These are phyloP conservation scores for Rhodinocichla rosea DNA, from an alignment of 2,113 vertebrate genomes.

Conservation along the genomic window DNA sequence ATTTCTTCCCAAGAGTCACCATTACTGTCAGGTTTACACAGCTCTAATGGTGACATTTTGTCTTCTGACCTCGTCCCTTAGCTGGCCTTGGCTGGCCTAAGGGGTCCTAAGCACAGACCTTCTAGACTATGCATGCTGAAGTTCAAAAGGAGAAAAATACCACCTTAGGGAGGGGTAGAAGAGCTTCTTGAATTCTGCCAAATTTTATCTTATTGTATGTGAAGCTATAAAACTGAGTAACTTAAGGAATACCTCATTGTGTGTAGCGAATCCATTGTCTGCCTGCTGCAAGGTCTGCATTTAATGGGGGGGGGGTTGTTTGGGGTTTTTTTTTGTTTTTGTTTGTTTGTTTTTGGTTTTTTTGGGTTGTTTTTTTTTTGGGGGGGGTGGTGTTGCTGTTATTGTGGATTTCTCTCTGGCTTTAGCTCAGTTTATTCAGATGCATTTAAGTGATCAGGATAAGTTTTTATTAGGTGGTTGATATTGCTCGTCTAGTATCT, in stretches of 20 bases:
- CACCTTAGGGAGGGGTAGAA: neutral
- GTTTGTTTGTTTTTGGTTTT: no score
- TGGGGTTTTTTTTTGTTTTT: no score
- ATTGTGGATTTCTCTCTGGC: neutral
- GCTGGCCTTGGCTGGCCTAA: neutral
- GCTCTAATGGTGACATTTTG: neutral
- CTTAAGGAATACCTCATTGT: neutral
- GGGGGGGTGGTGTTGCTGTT: neutral
- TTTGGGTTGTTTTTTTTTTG: neutral
- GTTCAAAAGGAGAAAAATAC: neutral
- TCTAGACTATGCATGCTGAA: neutral
- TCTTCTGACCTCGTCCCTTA: neutral
- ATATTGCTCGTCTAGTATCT: neutral
- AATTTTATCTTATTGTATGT: neutral
- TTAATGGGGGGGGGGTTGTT: neutral
- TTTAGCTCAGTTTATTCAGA: neutral
- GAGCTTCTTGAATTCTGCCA: neutral
- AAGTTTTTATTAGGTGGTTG: neutral
- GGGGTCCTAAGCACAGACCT: neutral
- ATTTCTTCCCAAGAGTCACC: neutral
- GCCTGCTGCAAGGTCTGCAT: neutral
- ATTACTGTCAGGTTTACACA: slow-evolving; percentile 9
- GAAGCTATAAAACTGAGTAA: neutral
- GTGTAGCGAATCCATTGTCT: neutral
- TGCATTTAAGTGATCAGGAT: neutral